Evolutionary conservation across 2,113 vertebrate genomes (phyloP).

Genomic region (Microtus montanus): DNA sequence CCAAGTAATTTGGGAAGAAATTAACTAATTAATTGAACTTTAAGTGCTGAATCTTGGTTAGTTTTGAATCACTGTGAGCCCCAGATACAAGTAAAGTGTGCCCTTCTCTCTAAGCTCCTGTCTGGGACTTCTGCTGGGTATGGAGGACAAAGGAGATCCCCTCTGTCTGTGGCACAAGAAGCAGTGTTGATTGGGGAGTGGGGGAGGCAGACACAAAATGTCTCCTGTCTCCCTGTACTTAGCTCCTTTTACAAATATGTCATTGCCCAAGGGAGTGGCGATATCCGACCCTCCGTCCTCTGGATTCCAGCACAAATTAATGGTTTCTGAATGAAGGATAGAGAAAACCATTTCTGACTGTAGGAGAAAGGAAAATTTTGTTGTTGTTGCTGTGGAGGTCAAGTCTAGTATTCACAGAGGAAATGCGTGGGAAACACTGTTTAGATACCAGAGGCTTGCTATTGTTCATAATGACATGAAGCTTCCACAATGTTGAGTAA

Average conservation of each 20-base stretch:
- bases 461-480: neutral
- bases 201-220: neutral
- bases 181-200: neutral
- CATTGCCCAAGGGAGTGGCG: neutral
- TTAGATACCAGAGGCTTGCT: neutral
- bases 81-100: neutral
- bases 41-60: neutral
- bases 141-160: neutral
- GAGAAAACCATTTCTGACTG: neutral
- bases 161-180: neutral
- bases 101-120: neutral
- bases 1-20: neutral
- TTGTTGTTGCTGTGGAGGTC: neutral
- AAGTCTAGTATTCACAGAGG: neutral
- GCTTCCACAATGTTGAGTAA: neutral
- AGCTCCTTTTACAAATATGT: neutral
- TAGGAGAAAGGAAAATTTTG: neutral
- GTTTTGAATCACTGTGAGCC: neutral
- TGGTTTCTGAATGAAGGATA: neutral
- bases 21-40: constrained; percentile 4
- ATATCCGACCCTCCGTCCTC: neutral
- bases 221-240: neutral
- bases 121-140: neutral
- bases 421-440: neutral
- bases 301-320: neutral